Base-by-base conservation (phyloP, 2,888 invertebrate species). In the Aporophyla nigra region DNA sequence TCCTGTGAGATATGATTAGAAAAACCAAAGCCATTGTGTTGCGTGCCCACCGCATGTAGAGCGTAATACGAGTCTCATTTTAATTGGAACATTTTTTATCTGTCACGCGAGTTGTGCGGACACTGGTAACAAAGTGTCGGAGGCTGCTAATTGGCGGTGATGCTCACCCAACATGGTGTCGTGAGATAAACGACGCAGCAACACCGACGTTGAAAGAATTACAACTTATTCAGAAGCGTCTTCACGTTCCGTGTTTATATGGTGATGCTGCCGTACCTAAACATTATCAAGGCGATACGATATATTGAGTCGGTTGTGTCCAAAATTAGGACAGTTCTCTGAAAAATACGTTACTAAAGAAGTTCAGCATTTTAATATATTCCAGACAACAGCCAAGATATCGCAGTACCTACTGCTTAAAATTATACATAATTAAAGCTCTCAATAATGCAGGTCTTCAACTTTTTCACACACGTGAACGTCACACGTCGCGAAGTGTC, bases 81-180 rank as follows among this genome's bases (percentile, higher is more conserved):
- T 93, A 95, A 94, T 95, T 93, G 92, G 92, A 87, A 91, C 92
- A 91, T 90, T 93, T 94, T 93, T 93, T 93, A 92, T 91, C 91
- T 90, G 91, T 90, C 94, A 93, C 92, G 91, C 92, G 89, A 93
- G 88, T 86, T 86, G 87, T 86, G 88, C 84, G 86, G 77, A 78
- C 81, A 79, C 79, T 86, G 80, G 89, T 86, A 88, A 92, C 91
- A 90, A 90, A 92, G 88, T 91, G 89, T 89, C 89, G 86, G 84
- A 68, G 72, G 86, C 88, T 86, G 82, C 92, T 93, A 93, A 93
- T 94, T 93, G 92, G 88, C 89, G 86, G 87, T 90, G 91, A 90
- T 89, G 88, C 89, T 88, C 87, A 75, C 86, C 89, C 89, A 91
- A 91, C 90, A 90, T 86, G 88, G 88, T 86, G 87, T 89, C 87